phyloP scores from a whole-genome alignment of 53 echinoderm and acorn worm species.

The Hippasteria phrygiana region DNA sequence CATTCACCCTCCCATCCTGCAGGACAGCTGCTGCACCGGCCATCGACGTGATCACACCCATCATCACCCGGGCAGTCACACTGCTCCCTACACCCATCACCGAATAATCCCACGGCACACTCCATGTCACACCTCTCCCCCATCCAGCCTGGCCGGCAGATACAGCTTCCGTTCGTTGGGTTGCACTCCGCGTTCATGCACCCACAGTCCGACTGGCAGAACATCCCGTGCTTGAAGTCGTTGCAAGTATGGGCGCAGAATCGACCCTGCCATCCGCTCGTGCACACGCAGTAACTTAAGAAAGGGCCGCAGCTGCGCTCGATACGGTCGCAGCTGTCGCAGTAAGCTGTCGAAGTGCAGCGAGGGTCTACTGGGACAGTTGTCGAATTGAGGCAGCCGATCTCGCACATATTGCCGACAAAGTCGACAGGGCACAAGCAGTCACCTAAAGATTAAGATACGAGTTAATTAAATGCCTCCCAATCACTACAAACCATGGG shows the following conservation, averaged over 20 bases:
- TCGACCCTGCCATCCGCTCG: slow-evolving; percentile 73
- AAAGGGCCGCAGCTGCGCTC: background rate
- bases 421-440: slow-evolving; percentile 10
- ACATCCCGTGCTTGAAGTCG: slow-evolving; percentile 31
- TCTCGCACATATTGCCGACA: background rate
- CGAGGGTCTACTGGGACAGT: background rate
- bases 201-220: slow-evolving; percentile 58
- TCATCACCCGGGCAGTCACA: slow-evolving; percentile 73
- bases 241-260: slow-evolving; percentile 72
- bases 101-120: slow-evolving; percentile 65
- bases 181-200: slow-evolving; percentile 62
- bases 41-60: slow-evolving; percentile 64
- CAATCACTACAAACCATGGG: too few relatives aligned
- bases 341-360: background rate
- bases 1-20: slow-evolving; percentile 75
- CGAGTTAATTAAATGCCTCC: background rate
- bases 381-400: background rate
- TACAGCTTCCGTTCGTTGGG: slow-evolving; percentile 57
- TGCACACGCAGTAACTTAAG: slow-evolving; percentile 68
- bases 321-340: background rate
- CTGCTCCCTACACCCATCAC: slow-evolving; percentile 51
- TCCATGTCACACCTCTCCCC: slow-evolving; percentile 57
- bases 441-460: background rate
- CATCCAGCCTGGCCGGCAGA: slow-evolving; percentile 71
- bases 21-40: slow-evolving; percentile 73